Evolutionary conservation across 2,113 vertebrate species (phyloP).

Genomic region (Eudyptes chrysolophus): DNA sequence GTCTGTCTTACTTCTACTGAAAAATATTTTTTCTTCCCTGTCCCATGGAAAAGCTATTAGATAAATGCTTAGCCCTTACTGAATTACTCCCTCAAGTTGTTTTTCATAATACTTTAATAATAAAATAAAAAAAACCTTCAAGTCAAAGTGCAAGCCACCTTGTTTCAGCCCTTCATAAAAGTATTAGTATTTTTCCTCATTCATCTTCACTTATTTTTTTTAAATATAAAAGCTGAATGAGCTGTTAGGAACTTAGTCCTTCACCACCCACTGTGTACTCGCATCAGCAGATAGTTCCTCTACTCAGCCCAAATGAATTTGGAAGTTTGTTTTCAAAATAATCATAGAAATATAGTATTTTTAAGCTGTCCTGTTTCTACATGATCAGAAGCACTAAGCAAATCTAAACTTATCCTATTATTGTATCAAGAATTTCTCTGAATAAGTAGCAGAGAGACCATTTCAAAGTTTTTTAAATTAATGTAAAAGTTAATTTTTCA

Average conservation of each 20-base stretch:
- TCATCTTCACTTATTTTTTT: slow-evolving; percentile 48
- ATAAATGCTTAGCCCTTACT: neutral
- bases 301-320: neutral
- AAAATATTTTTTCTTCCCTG: neutral
- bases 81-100: neutral
- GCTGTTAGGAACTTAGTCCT: neutral
- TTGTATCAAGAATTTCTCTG: neutral
- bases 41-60: neutral
- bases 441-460: neutral
- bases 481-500: slow-evolving; percentile 24
- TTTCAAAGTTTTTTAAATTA: neutral
- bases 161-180: slow-evolving; percentile 52
- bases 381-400: neutral
- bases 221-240: slow-evolving; percentile 42
- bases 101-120: slow-evolving; percentile 23
- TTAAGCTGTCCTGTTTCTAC: neutral
- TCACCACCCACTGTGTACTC: neutral
- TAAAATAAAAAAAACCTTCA: neutral
- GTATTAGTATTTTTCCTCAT: slow-evolving; percentile 24
- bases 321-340: slow-evolving; percentile 6
- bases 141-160: slow-evolving; percentile 59
- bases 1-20: neutral
- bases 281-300: neutral
- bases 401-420: neutral
- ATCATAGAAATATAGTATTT: neutral